These are phyloP conservation scores for Temnothorax ravouxi DNA, from an alignment of 2,888 invertebrate species.

Conservation along the genomic window DNA sequence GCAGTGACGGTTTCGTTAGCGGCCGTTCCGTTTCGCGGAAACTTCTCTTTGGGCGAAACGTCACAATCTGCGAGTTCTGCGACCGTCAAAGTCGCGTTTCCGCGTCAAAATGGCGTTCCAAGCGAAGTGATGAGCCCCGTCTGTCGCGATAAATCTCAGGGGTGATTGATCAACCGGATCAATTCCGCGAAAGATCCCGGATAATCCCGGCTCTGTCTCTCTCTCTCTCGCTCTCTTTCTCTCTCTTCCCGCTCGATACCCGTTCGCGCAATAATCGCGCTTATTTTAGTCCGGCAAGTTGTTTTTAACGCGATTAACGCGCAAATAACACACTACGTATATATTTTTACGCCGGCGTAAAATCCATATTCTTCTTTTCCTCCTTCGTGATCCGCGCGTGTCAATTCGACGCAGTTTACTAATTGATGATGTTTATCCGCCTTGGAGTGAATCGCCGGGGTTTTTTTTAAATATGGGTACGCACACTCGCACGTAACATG, in stretches of 20 bases:
- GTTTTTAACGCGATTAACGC: slow-evolving; percentile 32
- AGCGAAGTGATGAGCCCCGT: not conserved
- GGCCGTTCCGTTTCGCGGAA: slow-evolving; percentile 28
- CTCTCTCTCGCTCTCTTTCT: not conserved
- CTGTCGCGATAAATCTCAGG: slow-evolving; percentile 33
- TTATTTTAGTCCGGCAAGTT: slow-evolving; percentile 32
- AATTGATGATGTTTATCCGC: slow-evolving; percentile 28
- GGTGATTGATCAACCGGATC: slow-evolving; percentile 56
- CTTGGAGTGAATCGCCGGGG: not conserved
- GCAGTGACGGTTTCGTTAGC: slow-evolving; percentile 51
- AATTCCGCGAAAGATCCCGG: slow-evolving; percentile 10
- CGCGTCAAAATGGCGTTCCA: slow-evolving; percentile 6
- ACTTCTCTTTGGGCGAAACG: not conserved
- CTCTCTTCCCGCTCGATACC: not conserved
- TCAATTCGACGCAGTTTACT: slow-evolving; percentile 19
- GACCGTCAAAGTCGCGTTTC: slow-evolving; percentile 9
- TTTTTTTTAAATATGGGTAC: not conserved
- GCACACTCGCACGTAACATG: not conserved
- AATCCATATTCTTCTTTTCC: not conserved
- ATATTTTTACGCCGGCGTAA: slow-evolving; percentile 29
- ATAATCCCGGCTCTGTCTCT: not conserved
- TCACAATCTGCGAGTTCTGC: not conserved
- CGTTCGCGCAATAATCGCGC: slow-evolving; percentile 30
- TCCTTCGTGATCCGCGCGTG: not conserved
- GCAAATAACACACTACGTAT: slow-evolving; percentile 33